These are phyloP conservation scores for Patiria pectinifera DNA, from an alignment of 53 echinoderm and acorn worm species.

Conservation along the genomic window DNA sequence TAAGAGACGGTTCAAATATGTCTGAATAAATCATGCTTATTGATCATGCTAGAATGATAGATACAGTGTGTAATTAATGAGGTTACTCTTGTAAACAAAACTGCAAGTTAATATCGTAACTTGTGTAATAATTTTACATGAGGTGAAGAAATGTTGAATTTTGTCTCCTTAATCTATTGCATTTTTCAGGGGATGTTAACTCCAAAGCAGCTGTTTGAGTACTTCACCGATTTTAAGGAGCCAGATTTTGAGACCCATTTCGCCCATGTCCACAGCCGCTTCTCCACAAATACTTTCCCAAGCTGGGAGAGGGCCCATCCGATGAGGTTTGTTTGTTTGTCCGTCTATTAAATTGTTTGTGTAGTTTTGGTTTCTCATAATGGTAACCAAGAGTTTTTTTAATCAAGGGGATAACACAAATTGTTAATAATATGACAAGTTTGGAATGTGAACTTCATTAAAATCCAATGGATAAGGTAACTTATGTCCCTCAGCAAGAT, in stretches of 20 bases:
- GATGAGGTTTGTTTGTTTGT: slow-evolving; percentile 71
- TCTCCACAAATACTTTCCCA: slow-evolving; percentile 98
- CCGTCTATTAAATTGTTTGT: not conserved
- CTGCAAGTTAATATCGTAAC: too few species aligned
- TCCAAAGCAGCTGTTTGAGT: slow-evolving; percentile 87
- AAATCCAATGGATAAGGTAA: not conserved
- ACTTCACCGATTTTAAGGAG: slow-evolving; percentile 84
- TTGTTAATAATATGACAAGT: too few species aligned
- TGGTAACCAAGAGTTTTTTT: not conserved
- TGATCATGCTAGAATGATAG: too few species aligned
- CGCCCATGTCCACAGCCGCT: slow-evolving; percentile 94
- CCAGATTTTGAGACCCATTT: slow-evolving; percentile 89
- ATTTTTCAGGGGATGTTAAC: slow-evolving; percentile 85
- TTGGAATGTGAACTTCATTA: too few species aligned
- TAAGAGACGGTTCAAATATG: too few species aligned
- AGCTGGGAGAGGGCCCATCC: slow-evolving; percentile 99
- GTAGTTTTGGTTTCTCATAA: not conserved
- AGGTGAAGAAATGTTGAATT: not conserved
- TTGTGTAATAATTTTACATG: not conserved
- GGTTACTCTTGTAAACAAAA: too few species aligned
- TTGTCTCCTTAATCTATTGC: not conserved
- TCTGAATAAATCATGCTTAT: too few species aligned
- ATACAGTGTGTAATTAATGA: too few species aligned
- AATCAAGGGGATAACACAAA: too few species aligned
- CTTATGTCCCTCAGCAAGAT: not conserved